These are phyloP conservation scores for Donacobius atricapilla DNA, from an alignment of 2,113 vertebrate genomes.

Conservation along the genomic window DNA sequence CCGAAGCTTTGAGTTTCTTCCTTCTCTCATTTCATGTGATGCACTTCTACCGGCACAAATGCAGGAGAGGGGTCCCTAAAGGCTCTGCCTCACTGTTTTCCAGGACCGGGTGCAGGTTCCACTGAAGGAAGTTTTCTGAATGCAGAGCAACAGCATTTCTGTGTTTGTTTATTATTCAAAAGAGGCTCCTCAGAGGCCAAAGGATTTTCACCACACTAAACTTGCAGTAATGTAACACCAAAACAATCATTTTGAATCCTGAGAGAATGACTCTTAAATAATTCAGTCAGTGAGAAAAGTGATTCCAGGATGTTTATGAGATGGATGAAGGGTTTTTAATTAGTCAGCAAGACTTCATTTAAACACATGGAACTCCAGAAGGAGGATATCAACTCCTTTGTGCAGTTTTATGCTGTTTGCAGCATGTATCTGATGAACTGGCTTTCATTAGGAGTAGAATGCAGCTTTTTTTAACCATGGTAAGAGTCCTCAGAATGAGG, in stretches of 20 bases:
- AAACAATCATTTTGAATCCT: background rate
- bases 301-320: constrained; percentile 19
- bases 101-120: background rate
- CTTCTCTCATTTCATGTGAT: background rate
- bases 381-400: background rate
- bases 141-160: background rate
- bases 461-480: background rate
- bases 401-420: background rate
- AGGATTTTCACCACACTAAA: background rate
- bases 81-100: background rate
- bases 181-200: background rate
- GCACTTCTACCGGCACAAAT: background rate
- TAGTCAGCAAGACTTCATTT: constrained; percentile 2
- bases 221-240: background rate
- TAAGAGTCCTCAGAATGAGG: background rate
- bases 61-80: background rate
- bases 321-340: constrained; percentile 53
- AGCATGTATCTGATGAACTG: background rate
- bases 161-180: background rate
- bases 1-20: background rate
- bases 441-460: background rate
- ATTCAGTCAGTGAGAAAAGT: background rate
- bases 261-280: constrained; percentile 3
- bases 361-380: background rate
- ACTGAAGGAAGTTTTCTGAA: background rate